Base-by-base conservation (phyloP, 1,140 invertebrate genomes). In the Camponotus vicinus region DNA sequence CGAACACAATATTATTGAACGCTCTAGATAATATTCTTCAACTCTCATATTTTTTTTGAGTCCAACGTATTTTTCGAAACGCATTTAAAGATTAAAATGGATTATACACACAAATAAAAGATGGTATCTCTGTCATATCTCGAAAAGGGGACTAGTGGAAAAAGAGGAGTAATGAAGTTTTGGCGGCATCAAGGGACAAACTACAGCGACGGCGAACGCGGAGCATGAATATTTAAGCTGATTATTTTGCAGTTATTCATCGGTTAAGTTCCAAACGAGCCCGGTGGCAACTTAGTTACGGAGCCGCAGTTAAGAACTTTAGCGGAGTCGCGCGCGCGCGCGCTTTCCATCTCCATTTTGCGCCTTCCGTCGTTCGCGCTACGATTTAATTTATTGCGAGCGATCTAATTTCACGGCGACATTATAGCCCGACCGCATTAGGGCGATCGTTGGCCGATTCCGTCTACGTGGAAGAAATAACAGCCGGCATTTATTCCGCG, bases 161-260 rank as follows among this genome's bases (percentile, higher is more conserved):
- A 85, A 66, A 78, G 49, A n/a, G 59, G 64, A 34, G 49, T 63
- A 78, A 85, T 67, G 59, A 52, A 15, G 61, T 71, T 76, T 34
- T 42, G 73, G 34, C 27, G 61, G 75, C 40, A 78, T 78, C 73
- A 78, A 66, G 79, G 34, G 73, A 70, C 52, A 27, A 42, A 42
- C 15, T 57, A 78, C 55, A 80, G 21, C 45, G 11, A 15, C 15
- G 15, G 34, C 32, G 32, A 34, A n/a, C 21, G 42, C 45, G 11
- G 40, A 7, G 80, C 63, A 92, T 92, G 92, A 92, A 92, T 92
- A 92, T 92, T 92, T 91, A 91, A 92, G 86, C 85, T 90, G 87
- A 92, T 92, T 92, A 91, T 92, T 92, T 92, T 86, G 69, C 85
- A 91, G 86, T 92, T 92, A 92, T 89, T 92, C 90, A 91, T 92